Base-by-base conservation (phyloP, 2,797 vertebrate species). In the Silurus aristotelis region DNA sequence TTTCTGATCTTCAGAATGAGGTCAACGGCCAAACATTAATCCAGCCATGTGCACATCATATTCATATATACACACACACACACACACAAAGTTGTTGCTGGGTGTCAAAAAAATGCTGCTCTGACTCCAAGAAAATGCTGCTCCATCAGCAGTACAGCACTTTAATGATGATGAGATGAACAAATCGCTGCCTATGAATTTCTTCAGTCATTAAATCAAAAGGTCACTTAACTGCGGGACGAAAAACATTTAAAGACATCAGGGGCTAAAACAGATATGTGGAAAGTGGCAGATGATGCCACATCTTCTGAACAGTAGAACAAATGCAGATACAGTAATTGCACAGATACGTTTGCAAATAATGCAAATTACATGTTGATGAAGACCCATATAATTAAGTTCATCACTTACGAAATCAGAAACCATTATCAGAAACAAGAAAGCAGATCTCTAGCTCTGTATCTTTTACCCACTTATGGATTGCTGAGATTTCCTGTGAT, bases 61-160 rank as follows among this genome's bases (percentile, higher is more conserved):
- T 31, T 70, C 38, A 38, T 38, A 38, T 5, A 38, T 0, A 17
- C 10, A 38, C 38, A 38, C n/a, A 43, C 20, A 14, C 13, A 38
- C 31, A 38, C 31, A 38, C 31, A 38, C 31, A 38, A 3, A 38
- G 38, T 38, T 38, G 66, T 55, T n/a, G 77, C 79, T 48, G 68
- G 63, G 64, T 64, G 20, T 64, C 58, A 81, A 80, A 79, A 3
- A 38, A 38, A 38, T 38, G 31, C 31, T 38, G 31, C 31, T 38
- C 31, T 38, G 31, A 56, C 67, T 17, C 46, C 22, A 85, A 46
- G 56, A 72, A 78, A 4, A 71, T 75, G 22, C 52, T 60, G 63
- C 22, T 89, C 66, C 46, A 31, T 73, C 78, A 87, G 84, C 82
- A 80, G 82, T 61, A 61, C 81, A 77, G 7, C 55, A 78, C 79